These are phyloP conservation scores for Delphinapterus leucas DNA, from an alignment of 2,113 vertebrate genomes.

Conservation along the genomic window DNA sequence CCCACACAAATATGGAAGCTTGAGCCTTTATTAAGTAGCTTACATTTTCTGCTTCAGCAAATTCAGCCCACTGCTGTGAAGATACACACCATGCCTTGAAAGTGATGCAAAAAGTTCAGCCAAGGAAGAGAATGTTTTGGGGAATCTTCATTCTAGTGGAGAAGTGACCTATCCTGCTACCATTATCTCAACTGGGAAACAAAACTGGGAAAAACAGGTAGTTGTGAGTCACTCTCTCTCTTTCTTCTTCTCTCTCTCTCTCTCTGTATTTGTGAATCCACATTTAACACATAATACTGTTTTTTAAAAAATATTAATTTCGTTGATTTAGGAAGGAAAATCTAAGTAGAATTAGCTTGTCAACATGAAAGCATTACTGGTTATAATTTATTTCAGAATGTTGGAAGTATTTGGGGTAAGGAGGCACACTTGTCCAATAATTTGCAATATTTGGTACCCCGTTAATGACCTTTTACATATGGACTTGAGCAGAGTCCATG, in stretches of 20 bases:
- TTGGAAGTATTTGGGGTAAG: constrained; percentile 60
- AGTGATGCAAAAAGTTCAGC: neutral
- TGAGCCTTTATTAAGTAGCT: neutral
- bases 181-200: neutral
- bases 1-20: neutral
- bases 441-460: constrained; percentile 79
- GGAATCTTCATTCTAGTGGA: neutral
- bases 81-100: neutral
- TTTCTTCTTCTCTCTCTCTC: neutral
- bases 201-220: neutral
- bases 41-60: neutral
- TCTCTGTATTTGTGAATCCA: neutral
- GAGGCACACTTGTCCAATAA: constrained; percentile 65
- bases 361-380: constrained; percentile 78
- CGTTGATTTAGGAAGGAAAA: constrained; percentile 71
- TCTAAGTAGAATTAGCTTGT: constrained; percentile 81
- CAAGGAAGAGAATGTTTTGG: neutral
- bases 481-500: constrained; percentile 84
- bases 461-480: constrained; percentile 90
- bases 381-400: constrained; percentile 83
- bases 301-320: constrained; percentile 20
- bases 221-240: too few species aligned
- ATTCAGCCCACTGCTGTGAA: neutral
- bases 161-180: neutral
- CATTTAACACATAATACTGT: neutral